Evolutionary conservation across 92 coral and sea anemone species (phyloP).

Genomic region (Micromussa lordhowensis): DNA sequence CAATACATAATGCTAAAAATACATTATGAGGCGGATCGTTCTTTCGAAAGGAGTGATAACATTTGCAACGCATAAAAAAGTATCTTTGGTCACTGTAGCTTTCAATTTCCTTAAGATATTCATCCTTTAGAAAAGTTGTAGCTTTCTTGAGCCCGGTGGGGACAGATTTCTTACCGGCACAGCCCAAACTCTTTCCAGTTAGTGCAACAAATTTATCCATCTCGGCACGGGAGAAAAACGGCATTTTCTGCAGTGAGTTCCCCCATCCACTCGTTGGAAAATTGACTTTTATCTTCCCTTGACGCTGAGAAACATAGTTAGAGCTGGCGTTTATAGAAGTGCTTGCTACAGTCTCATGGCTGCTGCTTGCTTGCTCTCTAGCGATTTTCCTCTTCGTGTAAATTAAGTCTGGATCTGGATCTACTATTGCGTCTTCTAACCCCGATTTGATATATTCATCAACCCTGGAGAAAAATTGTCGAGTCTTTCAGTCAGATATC

Average conservation of each 20-base stretch:
- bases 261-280: conserved; percentile 26
- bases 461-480: conserved; percentile 18
- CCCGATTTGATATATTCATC: conserved; percentile 32
- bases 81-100: conserved; percentile 43
- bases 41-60: conserved; percentile 63
- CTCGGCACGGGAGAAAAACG: conserved; percentile 32
- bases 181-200: conserved; percentile 42
- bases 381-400: conserved; percentile 27
- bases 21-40: conserved; percentile 52
- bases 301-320: background rate
- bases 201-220: conserved; percentile 22
- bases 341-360: conserved; percentile 3
- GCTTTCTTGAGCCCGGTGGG: conserved; percentile 66
- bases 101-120: conserved; percentile 53
- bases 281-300: background rate
- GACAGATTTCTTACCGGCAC: conserved; percentile 41
- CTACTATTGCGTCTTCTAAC: conserved; percentile 28
- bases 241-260: conserved; percentile 19
- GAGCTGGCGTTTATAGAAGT: background rate
- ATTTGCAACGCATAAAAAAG: conserved; percentile 57
- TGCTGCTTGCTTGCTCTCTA: conserved; percentile 22
- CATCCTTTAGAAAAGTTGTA: conserved; percentile 67
- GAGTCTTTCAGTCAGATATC: background rate
- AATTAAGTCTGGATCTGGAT: conserved; percentile 28
- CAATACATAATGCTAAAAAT: conserved; percentile 55